phyloP scores from a whole-genome alignment of 2,888 invertebrate genomes.

The Hedychridium roseum region DNA sequence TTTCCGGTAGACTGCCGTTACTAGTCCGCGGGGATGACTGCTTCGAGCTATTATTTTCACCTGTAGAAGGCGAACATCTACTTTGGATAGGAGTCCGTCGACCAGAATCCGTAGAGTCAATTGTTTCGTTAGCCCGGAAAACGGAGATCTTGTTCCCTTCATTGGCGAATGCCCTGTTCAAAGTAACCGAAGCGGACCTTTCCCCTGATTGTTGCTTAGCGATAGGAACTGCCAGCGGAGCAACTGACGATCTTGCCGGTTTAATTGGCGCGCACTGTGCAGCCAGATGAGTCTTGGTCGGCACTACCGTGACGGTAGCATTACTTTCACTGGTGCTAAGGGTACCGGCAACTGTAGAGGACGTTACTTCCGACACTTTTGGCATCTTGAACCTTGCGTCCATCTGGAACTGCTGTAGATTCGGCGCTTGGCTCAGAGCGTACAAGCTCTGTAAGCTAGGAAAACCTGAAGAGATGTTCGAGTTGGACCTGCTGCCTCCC shows the following conservation, averaged over 20 bases:
- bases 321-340: conserved; percentile 6
- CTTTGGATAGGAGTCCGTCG: conserved; percentile 23
- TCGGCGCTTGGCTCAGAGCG: conserved; percentile 42
- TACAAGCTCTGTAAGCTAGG: conserved; percentile 48
- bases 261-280: conserved; percentile 54
- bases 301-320: conserved; percentile 1
- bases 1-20: not conserved
- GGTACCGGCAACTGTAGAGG: conserved; percentile 1
- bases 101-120: conserved; percentile 13
- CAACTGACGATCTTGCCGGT: conserved; percentile 46
- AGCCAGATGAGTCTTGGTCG: conserved; percentile 46
- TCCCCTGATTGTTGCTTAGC: conserved; percentile 37
- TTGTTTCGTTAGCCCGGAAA: conserved; percentile 19
- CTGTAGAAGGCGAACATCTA: conserved; percentile 20
- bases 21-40: conserved; percentile 14
- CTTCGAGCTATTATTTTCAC: conserved; percentile 8
- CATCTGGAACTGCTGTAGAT: conserved; percentile 47
- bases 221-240: conserved; percentile 49
- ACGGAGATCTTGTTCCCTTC: conserved; percentile 16
- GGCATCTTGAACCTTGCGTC: conserved; percentile 37
- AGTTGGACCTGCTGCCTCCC: conserved; percentile 16
- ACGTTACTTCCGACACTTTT: conserved; percentile 4
- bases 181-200: conserved; percentile 6
- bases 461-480: conserved; percentile 43
- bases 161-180: conserved; percentile 4